These are phyloP conservation scores for Tipula helvola DNA, from an alignment of 2,888 invertebrate species.

Conservation along the genomic window DNA sequence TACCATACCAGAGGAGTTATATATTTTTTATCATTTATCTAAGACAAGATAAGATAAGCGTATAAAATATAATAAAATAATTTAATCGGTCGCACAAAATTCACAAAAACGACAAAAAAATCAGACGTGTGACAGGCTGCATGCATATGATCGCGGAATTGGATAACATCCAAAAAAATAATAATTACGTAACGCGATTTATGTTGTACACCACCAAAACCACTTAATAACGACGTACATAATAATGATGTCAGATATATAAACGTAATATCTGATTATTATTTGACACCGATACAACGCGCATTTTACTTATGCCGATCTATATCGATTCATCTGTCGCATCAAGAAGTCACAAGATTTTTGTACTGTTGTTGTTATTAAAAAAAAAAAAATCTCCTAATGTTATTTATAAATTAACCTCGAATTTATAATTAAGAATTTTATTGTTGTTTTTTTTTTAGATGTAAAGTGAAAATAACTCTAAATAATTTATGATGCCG, in stretches of 20 bases:
- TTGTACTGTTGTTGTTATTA: background rate
- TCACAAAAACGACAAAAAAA: background rate
- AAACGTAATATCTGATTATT: background rate
- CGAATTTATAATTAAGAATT: background rate
- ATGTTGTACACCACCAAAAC: background rate
- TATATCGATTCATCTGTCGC: background rate
- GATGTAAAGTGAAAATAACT: background rate
- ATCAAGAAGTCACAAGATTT: background rate
- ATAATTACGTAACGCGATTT: background rate
- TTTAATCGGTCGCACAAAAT: background rate
- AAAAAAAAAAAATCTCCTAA: background rate
- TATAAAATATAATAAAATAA: background rate
- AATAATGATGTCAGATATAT: background rate
- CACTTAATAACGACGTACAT: background rate
- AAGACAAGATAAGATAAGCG: background rate
- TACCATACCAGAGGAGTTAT: background rate
- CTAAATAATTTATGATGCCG: background rate
- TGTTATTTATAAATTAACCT: background rate
- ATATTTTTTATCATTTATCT: background rate
- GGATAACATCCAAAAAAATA: background rate
- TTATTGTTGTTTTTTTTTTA: background rate
- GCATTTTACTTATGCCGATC: background rate
- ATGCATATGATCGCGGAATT: background rate
- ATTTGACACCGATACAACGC: background rate
- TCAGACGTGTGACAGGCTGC: background rate